Conservation (phyloP, 2,888 invertebrate species). For the Cryptosula pallasiana region DNA sequence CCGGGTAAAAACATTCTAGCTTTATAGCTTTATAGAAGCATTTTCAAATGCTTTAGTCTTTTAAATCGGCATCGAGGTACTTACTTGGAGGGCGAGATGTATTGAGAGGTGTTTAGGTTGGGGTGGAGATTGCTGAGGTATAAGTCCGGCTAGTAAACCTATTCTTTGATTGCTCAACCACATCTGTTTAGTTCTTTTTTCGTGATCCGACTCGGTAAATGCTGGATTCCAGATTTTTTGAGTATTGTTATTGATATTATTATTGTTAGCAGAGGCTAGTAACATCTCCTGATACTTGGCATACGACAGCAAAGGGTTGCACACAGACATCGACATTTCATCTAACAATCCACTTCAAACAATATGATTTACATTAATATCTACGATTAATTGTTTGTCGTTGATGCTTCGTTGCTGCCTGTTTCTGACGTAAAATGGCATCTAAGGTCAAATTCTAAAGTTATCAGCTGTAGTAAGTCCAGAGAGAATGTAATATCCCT, state of each 20-base stretch:
- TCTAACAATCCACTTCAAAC: no score
- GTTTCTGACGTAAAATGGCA: no score
- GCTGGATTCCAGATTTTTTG: conserved; percentile 12
- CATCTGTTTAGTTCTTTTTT: not conserved
- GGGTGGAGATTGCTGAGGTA: not conserved
- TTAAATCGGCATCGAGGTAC: not conserved
- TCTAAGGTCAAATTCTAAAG: no score
- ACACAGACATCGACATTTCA: conserved; percentile 2
- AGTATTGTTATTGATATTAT: not conserved
- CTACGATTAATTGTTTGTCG: no score
- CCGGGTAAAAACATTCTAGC: no score
- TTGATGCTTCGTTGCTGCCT: no score
- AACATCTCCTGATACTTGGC: not conserved
- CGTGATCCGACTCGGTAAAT: not conserved
- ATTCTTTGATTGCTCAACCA: not conserved
- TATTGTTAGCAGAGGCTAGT: not conserved
- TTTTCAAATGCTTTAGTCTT: no score
- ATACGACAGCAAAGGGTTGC: not conserved
- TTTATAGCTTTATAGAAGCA: no score
- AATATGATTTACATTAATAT: no score
- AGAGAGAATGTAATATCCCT: no score
- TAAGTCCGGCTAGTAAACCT: not conserved
- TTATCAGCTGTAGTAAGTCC: no score
- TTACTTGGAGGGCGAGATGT: not conserved
- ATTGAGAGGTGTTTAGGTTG: not conserved